phyloP scores from a whole-genome alignment of 2,797 vertebrate species.

The Phoeniculus purpureus region DNA sequence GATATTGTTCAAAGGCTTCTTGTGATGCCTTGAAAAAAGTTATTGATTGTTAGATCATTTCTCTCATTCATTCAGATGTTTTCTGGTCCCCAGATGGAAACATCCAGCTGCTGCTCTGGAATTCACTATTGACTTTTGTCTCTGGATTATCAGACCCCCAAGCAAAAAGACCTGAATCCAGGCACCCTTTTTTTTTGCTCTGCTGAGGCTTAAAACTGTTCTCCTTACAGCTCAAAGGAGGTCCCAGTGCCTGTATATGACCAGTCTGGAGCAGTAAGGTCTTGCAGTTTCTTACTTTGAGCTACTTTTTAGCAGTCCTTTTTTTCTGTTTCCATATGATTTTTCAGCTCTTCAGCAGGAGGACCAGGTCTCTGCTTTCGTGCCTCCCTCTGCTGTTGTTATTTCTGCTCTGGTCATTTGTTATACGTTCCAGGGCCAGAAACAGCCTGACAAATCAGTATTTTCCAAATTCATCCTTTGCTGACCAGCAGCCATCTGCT shows the following conservation, averaged over 20 bases:
- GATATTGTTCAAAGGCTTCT: constrained; percentile 75
- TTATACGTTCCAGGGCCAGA: neutral
- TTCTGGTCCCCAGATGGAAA: constrained; percentile 75
- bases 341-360: constrained; percentile 7
- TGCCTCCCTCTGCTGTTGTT: neutral
- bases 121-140: constrained; percentile 68
- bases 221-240: constrained; percentile 25
- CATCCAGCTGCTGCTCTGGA: constrained; percentile 71
- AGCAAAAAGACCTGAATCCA: constrained; percentile 53
- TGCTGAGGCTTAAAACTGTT: constrained; percentile 10
- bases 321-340: neutral
- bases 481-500: constrained; percentile 49
- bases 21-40: constrained; percentile 72
- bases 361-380: neutral
- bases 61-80: constrained; percentile 74
- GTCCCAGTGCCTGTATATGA: neutral
- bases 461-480: constrained; percentile 45
- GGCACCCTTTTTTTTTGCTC: constrained; percentile 7
- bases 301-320: neutral
- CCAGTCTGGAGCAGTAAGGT: constrained; percentile 25
- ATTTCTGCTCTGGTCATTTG: constrained; percentile 10
- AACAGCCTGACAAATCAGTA: neutral
- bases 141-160: constrained; percentile 64
- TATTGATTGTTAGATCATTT: constrained; percentile 76
- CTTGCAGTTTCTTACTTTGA: neutral